Conservation (phyloP, 2,113 vertebrate genomes). For the Mugil cephalus region DNA sequence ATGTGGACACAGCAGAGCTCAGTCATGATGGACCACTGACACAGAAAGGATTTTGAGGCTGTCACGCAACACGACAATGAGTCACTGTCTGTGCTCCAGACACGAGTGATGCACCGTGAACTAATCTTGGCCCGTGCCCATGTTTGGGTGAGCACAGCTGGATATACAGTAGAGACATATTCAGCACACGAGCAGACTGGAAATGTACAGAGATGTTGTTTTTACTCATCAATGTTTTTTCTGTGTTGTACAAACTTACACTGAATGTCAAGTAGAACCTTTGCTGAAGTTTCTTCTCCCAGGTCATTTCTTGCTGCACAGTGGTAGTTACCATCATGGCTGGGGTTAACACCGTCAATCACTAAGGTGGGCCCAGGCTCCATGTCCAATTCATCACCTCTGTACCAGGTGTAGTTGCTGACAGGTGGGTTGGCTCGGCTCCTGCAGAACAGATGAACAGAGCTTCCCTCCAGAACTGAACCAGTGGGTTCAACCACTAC, state of each 20-base stretch:
- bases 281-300: slow-evolving; percentile 49
- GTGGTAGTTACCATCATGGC: slow-evolving; percentile 60
- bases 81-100: slow-evolving; percentile 57
- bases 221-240: slow-evolving; percentile 25
- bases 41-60: slow-evolving; percentile 35
- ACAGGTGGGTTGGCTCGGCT: slow-evolving; percentile 77
- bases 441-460: slow-evolving; percentile 67
- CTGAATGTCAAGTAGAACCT: slow-evolving; percentile 64
- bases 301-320: slow-evolving; percentile 65
- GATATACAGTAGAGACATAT: slow-evolving; percentile 32
- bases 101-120: slow-evolving; percentile 28
- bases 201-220: slow-evolving; percentile 29
- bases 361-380: slow-evolving; percentile 26
- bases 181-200: slow-evolving; percentile 13
- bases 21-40: slow-evolving; percentile 37
- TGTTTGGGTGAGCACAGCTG: slow-evolving; percentile 49
- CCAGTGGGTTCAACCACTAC: slow-evolving; percentile 38
- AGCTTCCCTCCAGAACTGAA: slow-evolving; percentile 64
- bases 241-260: slow-evolving; percentile 65
- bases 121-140: slow-evolving; percentile 45
- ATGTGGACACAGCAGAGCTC: slow-evolving; percentile 44
- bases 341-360: slow-evolving; percentile 11
- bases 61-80: slow-evolving; percentile 60
- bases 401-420: slow-evolving; percentile 79
- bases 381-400: slow-evolving; percentile 32